Evolutionary conservation across 1,140 invertebrate genomes (phyloP), one percentile per base, ranked within the genome.

Genomic region (Ditylenchus dipsaci): DNA sequence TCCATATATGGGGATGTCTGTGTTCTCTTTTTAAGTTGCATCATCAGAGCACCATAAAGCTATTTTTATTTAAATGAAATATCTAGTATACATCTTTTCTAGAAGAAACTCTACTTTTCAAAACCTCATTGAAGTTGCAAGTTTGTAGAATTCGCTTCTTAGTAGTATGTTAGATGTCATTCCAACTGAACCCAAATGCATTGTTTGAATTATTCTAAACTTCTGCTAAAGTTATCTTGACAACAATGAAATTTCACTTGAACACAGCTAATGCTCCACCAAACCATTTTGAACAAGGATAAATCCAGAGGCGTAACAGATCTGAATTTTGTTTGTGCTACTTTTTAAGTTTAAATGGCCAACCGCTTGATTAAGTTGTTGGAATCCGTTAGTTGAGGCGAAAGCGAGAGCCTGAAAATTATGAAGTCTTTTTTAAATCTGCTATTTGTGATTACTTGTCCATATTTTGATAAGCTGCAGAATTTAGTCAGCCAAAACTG

Each of bases 191-290:
- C 67, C 67, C 58, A 68, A 63, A 63, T 68, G 38, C 67, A 68
- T 68, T 26, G 67, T 68, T 63, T 68, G 67, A 26, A 68, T 68
- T 49, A 68, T 68, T 62, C 67, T 68, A 60, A 60, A 60, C 0
- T 27, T 23, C 3, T 19, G 11, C 1, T 13, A 60, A 60, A 27
- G 1, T 0, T 27, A 60, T 60, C 27, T 57, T 21, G 3, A 21
- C 7, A 58, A 58, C 8, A 59, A 57, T n/a, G n/a, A 1, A 57
- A 26, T 21, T 13, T 27, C 29, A 68, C 67, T 68, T 68, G 33
- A 68, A 68, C 33, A 68, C 67, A 63, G 43, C 63, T 53, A 68
- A 65, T 15, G 67, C 62, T 53, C 49, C 49, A 49, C 38, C n/a
- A 64, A 29, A 26, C 57, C 61, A 23, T 38, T 29, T 56, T 65